A percentile compares a stretch with the other conserved stretches of the same genome.
phyloP scores from a whole-genome alignment of 2,113 vertebrate species.

The Emydura subglobosa region DNA sequence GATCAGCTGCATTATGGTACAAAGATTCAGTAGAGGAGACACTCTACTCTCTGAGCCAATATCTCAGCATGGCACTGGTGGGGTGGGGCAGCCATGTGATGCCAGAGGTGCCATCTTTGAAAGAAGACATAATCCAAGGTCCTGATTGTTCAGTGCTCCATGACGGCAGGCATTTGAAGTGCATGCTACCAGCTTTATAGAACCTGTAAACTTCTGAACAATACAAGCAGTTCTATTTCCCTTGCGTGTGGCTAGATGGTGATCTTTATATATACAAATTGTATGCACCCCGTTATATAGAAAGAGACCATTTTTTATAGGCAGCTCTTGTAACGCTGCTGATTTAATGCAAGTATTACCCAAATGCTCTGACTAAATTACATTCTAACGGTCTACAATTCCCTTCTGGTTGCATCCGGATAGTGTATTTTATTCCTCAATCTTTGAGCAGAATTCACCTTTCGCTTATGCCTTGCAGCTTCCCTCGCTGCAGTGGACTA shows the following conservation, averaged over 20 bases:
- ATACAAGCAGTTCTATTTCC: rapidly evolving
- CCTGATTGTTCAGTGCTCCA: neutral
- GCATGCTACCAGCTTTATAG: rapidly evolving
- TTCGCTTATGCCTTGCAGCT: neutral
- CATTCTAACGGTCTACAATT: neutral
- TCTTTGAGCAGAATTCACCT: neutral
- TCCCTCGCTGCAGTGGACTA: neutral
- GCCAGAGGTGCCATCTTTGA: neutral
- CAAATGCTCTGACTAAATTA: neutral
- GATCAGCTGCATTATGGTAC: neutral
- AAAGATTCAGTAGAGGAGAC: neutral
- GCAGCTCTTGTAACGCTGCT: neutral
- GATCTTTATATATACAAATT: neutral
- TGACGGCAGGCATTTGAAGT: neutral
- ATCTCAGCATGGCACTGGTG: neutral
- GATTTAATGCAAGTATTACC: neutral
- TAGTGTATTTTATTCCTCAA: neutral
- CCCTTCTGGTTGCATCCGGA: neutral
- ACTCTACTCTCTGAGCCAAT: neutral
- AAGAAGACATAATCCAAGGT: neutral
- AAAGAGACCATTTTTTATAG: neutral
- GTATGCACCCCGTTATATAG: neutral
- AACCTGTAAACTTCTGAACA: rapidly evolving
- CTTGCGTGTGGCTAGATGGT: slow-evolving; percentile 32
- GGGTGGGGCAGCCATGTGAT: neutral